These are phyloP conservation scores for Lampropteryx suffumata DNA, from an alignment of 2,888 invertebrate species.

Conservation along the genomic window DNA sequence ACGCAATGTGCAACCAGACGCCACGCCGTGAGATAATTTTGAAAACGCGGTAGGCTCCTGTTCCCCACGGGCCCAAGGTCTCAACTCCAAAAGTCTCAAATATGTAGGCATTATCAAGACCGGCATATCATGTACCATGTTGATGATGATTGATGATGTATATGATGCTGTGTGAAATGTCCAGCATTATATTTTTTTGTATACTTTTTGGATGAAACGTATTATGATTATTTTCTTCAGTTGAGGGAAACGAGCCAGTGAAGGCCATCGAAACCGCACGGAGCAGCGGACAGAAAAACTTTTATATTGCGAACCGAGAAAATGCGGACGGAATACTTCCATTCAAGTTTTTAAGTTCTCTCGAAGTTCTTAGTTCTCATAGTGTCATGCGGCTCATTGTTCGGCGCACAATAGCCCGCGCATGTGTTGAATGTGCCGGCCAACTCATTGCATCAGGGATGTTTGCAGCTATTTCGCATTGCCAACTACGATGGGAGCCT, in stretches of 20 bases:
- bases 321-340: constrained; percentile 66
- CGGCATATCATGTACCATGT: too few relatives aligned
- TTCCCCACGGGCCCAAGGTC: too few relatives aligned
- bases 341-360: constrained; percentile 74
- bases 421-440: constrained; percentile 70
- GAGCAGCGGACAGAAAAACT: constrained; percentile 43
- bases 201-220: too few relatives aligned
- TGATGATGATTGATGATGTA: too few relatives aligned
- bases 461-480: constrained; percentile 23
- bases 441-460: constrained; percentile 52
- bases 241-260: neutral
- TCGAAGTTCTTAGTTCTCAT: constrained; percentile 65
- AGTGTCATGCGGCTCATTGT: constrained; percentile 70
- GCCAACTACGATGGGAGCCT: constrained; percentile 22
- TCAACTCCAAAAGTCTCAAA: too few relatives aligned
- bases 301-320: constrained; percentile 36
- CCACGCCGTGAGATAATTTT: too few relatives aligned
- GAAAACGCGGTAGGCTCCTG: too few relatives aligned
- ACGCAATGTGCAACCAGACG: too few relatives aligned
- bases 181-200: too few relatives aligned
- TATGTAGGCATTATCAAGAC: too few relatives aligned
- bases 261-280: constrained; percentile 25
- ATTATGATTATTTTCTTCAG: too few relatives aligned
- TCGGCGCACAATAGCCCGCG: constrained; percentile 62
- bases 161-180: too few relatives aligned